Conservation (phyloP, 2,888 invertebrate species). For the Lysandra coridon region DNA sequence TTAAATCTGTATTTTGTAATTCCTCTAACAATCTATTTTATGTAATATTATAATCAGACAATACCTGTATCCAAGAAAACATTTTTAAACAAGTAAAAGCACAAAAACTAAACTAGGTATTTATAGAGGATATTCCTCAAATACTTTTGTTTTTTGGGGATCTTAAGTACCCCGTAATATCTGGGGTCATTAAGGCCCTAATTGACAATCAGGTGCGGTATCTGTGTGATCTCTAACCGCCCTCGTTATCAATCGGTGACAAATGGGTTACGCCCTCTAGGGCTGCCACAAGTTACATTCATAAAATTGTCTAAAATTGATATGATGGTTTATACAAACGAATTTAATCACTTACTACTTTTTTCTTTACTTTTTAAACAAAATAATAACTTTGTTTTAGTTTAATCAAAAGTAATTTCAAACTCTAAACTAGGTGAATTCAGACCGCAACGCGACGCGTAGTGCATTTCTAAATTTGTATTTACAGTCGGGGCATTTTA, state of each 20-base stretch:
- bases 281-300: neutral
- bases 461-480: too few species aligned
- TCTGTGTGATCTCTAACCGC: constrained; percentile 2
- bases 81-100: neutral
- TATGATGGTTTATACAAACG: too few species aligned
- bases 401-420: too few species aligned
- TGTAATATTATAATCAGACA: neutral
- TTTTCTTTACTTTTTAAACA: too few species aligned
- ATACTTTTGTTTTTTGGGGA: constrained; percentile 1
- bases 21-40: too few species aligned
- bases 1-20: too few species aligned
- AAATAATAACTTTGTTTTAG: too few species aligned
- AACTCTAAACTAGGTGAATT: too few species aligned
- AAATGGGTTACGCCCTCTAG: constrained; percentile 65
- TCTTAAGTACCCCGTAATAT: constrained; percentile 15
- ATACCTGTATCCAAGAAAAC: neutral
- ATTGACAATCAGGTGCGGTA: constrained; percentile 26
- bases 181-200: constrained; percentile 23
- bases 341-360: too few species aligned
- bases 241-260: constrained; percentile 66
- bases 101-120: neutral
- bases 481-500: too few species aligned
- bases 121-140: constrained; percentile 1
- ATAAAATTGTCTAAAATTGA: neutral
- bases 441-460: too few species aligned